A percentile compares a stretch with the other conserved stretches of the same genome.
Evolutionary conservation across 2,797 vertebrate species (phyloP).

Genomic region (Falco novaeseelandiae): DNA sequence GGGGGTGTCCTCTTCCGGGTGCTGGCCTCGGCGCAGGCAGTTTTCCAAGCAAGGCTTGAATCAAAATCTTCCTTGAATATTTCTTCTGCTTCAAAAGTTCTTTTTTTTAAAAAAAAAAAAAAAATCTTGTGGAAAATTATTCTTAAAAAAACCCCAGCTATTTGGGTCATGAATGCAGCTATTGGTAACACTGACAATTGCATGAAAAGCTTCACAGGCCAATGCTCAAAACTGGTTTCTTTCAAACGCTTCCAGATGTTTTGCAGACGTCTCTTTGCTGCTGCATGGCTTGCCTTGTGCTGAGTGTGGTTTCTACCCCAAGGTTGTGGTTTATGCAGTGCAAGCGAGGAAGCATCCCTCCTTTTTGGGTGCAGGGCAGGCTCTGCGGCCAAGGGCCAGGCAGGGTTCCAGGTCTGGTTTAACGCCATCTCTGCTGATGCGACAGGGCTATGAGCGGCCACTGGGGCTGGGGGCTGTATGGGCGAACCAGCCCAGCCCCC

Average conservation of each 20-base stretch:
- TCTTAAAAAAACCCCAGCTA: background rate
- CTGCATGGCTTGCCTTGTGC: background rate
- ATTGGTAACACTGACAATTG: background rate
- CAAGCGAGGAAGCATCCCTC: background rate
- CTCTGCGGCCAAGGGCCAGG: background rate
- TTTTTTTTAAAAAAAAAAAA: background rate
- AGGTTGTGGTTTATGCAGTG: background rate
- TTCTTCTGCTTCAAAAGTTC: background rate
- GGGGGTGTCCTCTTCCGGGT: background rate
- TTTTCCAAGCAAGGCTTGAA: background rate
- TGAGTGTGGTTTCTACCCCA: background rate
- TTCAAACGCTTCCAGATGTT: background rate
- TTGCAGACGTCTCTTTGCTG: background rate
- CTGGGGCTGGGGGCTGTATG: accelerated
- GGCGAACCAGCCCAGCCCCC: background rate
- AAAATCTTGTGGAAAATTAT: background rate
- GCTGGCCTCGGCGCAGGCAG: background rate
- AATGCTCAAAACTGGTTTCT: accelerated
- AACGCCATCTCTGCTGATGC: accelerated
- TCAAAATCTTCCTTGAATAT: background rate
- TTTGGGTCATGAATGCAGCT: background rate
- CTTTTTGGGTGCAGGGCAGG: background rate
- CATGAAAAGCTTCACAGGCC: background rate
- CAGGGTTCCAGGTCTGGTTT: background rate
- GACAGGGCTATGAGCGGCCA: accelerated